A percentile compares a stretch with the other conserved stretches of the same genome.
These are phyloP conservation scores for Hedychridium roseum DNA, from an alignment of 2,888 invertebrate genomes.

Conservation along the genomic window DNA sequence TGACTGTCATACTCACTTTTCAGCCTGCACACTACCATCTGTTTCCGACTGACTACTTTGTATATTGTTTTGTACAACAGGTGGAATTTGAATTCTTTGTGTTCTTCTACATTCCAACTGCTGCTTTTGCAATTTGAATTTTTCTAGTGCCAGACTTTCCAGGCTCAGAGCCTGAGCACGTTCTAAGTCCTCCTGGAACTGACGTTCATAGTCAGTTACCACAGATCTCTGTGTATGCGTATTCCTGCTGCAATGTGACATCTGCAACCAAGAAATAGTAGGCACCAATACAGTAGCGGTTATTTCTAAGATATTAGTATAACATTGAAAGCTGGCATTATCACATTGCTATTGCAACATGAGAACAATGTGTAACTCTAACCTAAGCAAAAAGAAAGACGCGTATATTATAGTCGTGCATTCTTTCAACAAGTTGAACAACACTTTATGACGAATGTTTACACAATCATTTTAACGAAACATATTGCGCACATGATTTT, in stretches of 20 bases:
- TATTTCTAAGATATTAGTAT: too few relatives aligned
- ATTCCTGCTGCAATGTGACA: conserved; percentile 57
- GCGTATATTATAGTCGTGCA: too few relatives aligned
- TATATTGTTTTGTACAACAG: conserved; percentile 26
- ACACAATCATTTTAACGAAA: too few relatives aligned
- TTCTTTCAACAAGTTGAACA: too few relatives aligned
- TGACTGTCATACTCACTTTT: conserved; percentile 42
- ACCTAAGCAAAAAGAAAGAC: too few relatives aligned
- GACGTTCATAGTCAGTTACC: conserved; percentile 76
- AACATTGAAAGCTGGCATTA: too few relatives aligned
- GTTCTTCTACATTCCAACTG: conserved; percentile 45
- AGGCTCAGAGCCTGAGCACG: conserved; percentile 87
- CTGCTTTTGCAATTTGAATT: conserved; percentile 77
- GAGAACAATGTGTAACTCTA: too few relatives aligned
- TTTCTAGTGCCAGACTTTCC: conserved; percentile 85
- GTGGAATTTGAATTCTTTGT: conserved; percentile 34
- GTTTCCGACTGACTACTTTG: conserved; percentile 42
- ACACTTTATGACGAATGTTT: too few relatives aligned
- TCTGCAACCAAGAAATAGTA: conserved; percentile 35
- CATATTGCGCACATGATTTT: too few relatives aligned
- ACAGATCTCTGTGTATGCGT: conserved; percentile 47
- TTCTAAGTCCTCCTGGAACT: conserved; percentile 87
- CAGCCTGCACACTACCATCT: conserved; percentile 41
- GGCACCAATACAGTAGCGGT: neutral
- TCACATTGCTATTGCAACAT: too few relatives aligned